Base-by-base conservation (phyloP, 2,888 invertebrate genomes). In the Ichneumoninae sp. region DNA sequence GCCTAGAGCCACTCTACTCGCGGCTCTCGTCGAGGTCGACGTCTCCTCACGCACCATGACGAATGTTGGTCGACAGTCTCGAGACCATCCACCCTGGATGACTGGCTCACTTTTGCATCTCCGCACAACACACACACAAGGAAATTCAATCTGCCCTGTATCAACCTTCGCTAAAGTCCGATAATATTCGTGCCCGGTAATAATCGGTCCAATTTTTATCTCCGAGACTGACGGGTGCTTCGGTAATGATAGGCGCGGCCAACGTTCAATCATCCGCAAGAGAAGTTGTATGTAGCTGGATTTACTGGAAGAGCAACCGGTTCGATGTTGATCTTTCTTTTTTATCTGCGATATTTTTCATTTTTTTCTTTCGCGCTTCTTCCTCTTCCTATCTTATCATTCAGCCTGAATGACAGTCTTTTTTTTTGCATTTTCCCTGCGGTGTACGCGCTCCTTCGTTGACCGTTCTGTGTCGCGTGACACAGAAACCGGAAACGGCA, bases 1-100 rank as follows among this genome's bases (percentile, higher is more conserved):
- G 84, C 75, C 13, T 75, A 72, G 69, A 84, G 74, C 74, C 16
- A 30, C 60, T 78, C 78, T 85, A 82, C 57, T 68, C 69, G 69
- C 62, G 40, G 44, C 54, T 60, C 10, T 74, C 77, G 83, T 87
- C 87, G 91, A 89, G 91, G 91, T 91, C 91, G 91, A 91, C 88
- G 91, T 90, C 91, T 91, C 89, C 89, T 89, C 89, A 88, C 85
- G 86, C 88, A 90, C 90, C 91, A 90, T 91, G 91, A 91, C 91
- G 90, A 90, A 90, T 90, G 90, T 89, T 88, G 88, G 84, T 78
- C 89, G 89, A 90, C 87, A 88, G 84, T 86, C 71, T 79, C 80
- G 82, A 80, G 66, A 82, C 75, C 70, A 57, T 78, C 82, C 68
- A 26, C 54, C 50, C 30, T 8, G 40, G 22, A 65, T 33, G 62